These are phyloP conservation scores for Camptogramma bilineatum DNA, from an alignment of 2,888 invertebrate species.

Conservation along the genomic window DNA sequence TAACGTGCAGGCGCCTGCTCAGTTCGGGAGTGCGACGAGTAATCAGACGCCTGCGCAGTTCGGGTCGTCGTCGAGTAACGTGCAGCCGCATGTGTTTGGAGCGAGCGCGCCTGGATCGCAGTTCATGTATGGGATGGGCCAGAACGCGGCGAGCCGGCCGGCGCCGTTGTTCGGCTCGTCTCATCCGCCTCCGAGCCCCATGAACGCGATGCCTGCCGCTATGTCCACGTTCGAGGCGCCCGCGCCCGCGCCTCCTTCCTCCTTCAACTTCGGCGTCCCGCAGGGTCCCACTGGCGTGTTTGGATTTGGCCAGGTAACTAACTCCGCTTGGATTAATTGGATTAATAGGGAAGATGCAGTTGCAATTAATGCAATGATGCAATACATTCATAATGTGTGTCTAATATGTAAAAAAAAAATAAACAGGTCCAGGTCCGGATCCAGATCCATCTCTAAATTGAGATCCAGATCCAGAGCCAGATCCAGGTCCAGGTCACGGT, in stretches of 20 bases:
- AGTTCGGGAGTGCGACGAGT: conserved; percentile 42
- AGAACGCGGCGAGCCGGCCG: conserved; percentile 50
- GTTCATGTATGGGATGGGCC: conserved; percentile 63
- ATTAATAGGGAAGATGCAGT: no score
- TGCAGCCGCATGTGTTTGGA: conserved; percentile 40
- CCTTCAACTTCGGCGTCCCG: conserved; percentile 66
- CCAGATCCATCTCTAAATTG: no score
- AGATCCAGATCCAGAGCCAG: no score
- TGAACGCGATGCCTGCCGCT: conserved; percentile 57
- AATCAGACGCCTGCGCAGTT: conserved; percentile 52
- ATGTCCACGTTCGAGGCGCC: conserved; percentile 61
- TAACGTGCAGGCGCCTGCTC: conserved; percentile 37
- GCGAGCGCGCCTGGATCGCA: conserved; percentile 48
- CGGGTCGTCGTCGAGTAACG: conserved; percentile 56
- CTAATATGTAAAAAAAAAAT: no score
- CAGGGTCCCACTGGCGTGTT: conserved; percentile 57
- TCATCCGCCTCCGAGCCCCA: conserved; percentile 44
- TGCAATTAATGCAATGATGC: no score
- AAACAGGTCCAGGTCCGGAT: no score
- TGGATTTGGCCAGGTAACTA: conserved; percentile 71
- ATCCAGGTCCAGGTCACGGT: no score
- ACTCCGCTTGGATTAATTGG: neutral
- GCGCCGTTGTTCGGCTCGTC: conserved; percentile 59
- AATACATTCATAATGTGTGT: no score
- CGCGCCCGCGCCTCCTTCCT: conserved; percentile 49